These are phyloP conservation scores for Coptotermes formosanus DNA, from an alignment of 1,140 invertebrate genomes.

Conservation along the genomic window DNA sequence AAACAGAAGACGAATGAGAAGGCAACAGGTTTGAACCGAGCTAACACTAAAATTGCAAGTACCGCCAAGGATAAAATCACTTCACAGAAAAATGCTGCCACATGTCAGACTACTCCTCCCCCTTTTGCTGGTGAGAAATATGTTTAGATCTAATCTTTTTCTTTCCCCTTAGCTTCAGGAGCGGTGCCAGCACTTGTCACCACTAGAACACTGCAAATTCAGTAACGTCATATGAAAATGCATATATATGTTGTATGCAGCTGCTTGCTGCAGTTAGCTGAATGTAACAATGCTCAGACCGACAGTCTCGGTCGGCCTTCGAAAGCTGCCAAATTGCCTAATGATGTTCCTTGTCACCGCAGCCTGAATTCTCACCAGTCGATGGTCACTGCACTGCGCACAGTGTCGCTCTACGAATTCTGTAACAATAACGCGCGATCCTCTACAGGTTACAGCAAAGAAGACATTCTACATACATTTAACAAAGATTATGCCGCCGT, in stretches of 20 bases:
- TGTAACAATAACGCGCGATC: too few relatives aligned
- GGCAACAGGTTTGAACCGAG: not conserved
- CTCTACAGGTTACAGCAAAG: too few relatives aligned
- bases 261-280: not conserved
- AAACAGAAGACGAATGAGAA: too few relatives aligned
- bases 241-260: not conserved
- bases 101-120: not conserved
- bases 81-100: not conserved
- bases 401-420: too few relatives aligned
- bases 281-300: not conserved
- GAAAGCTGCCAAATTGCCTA: not conserved
- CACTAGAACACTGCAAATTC: not conserved
- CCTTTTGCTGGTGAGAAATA: not conserved
- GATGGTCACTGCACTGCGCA: too few relatives aligned
- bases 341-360: not conserved
- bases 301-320: not conserved
- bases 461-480: too few relatives aligned
- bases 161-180: not conserved
- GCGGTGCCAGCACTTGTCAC: not conserved
- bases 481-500: too few relatives aligned
- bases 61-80: not conserved
- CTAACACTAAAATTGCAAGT: not conserved
- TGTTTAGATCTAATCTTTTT: not conserved
- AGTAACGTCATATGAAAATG: not conserved
- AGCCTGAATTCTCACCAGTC: not conserved